Evolutionary conservation across 2,113 vertebrate genomes (phyloP).

Genomic region (Chlorodrepanis virens): DNA sequence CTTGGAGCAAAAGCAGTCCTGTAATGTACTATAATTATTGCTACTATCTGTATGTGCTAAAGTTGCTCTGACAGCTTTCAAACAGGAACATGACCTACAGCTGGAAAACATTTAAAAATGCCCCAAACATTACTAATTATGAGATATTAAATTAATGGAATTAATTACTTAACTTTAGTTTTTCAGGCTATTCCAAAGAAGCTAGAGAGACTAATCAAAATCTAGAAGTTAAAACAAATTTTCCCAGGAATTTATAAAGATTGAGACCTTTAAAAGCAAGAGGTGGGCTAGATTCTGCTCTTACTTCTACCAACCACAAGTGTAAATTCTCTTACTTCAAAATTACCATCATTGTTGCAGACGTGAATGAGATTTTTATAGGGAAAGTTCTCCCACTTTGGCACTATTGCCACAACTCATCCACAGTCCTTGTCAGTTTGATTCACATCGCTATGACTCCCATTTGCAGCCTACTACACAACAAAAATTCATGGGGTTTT

Average conservation of each 20-base stretch:
- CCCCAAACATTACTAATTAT: neutral
- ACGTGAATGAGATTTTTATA: neutral
- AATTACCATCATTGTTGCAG: neutral
- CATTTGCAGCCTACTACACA: neutral
- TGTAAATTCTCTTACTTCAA: neutral
- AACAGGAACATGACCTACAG: neutral
- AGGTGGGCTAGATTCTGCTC: neutral
- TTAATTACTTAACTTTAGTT: neutral
- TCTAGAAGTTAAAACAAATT: neutral
- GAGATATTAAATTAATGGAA: neutral
- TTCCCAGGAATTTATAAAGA: neutral
- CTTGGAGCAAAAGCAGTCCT: neutral
- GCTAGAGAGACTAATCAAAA: neutral
- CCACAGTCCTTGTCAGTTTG: neutral
- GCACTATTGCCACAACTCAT: neutral
- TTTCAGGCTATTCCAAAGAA: neutral
- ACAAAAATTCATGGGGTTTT: neutral
- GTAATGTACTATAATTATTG: neutral
- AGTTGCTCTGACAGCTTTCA: neutral
- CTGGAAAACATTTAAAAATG: neutral
- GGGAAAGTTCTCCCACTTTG: neutral
- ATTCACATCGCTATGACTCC: neutral
- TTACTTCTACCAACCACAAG: neutral
- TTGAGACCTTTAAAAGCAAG: neutral
- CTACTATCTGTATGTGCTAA: neutral